Conservation (phyloP, 2,113 vertebrate species). For the Holacanthus passer region DNA sequence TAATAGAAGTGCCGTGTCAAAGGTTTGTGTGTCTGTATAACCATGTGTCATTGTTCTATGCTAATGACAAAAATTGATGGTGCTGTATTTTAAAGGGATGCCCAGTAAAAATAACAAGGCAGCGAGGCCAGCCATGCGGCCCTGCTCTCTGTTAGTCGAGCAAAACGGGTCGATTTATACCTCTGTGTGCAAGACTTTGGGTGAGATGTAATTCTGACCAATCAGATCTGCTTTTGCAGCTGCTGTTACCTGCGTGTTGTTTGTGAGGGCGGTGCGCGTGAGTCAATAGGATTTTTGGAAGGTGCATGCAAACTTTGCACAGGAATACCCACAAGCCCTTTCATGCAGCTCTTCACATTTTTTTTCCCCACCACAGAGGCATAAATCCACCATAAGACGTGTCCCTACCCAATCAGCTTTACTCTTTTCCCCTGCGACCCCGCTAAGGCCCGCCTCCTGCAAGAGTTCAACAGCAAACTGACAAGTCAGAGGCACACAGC, state of each 20-base stretch:
- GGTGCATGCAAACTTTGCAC: slow-evolving; percentile 74
- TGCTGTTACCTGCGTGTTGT: slow-evolving; percentile 13
- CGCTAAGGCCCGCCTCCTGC: slow-evolving; percentile 85
- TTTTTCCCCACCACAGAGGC: slow-evolving; percentile 76
- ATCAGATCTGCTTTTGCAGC: slow-evolving; percentile 22
- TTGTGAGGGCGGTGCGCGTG: slow-evolving; percentile 28
- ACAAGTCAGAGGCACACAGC: slow-evolving; percentile 82
- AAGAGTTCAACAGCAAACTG: slow-evolving; percentile 85
- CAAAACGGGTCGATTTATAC: slow-evolving; percentile 72
- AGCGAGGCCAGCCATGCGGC: slow-evolving; percentile 75
- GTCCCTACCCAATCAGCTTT: slow-evolving; percentile 87
- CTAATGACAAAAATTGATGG: slow-evolving; percentile 10
- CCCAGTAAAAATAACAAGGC: slow-evolving; percentile 20
- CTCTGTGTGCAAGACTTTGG: slow-evolving; percentile 67
- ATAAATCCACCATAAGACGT: slow-evolving; percentile 82
- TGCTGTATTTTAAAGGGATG: slow-evolving; percentile 22
- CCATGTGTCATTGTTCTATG: not conserved
- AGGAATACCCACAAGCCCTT: slow-evolving; percentile 73
- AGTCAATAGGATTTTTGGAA: slow-evolving; percentile 51
- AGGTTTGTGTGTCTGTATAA: not conserved
- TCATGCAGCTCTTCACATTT: slow-evolving; percentile 72
- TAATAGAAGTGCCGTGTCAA: not conserved
- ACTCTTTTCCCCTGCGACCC: slow-evolving; percentile 83
- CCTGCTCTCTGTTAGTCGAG: slow-evolving; percentile 76
- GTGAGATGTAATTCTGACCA: slow-evolving; percentile 24